A percentile compares a stretch with the other conserved stretches of the same genome.
Conservation (phyloP, 2,797 vertebrate species). For the Rhinogobio ventralis region DNA sequence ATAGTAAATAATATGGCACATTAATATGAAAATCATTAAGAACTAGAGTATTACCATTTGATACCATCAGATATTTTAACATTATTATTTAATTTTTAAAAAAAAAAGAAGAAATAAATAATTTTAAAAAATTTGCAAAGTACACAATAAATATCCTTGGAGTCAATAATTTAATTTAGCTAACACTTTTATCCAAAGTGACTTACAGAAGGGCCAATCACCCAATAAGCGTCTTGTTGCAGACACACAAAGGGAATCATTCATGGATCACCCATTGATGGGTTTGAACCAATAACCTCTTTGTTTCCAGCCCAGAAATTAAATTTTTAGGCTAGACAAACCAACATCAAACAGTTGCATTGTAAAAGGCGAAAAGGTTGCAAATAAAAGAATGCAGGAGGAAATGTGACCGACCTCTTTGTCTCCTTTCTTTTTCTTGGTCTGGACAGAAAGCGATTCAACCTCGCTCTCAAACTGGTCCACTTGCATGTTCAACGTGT, state of each 20-base stretch:
- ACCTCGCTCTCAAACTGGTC: slow-evolving; percentile 95
- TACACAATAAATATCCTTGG: not conserved
- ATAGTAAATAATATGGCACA: not conserved
- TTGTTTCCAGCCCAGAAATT: not conserved
- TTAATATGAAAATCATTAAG: not conserved
- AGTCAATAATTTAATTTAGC: not conserved
- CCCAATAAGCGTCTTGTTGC: not conserved
- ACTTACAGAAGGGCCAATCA: not conserved
- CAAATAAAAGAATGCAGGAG: not conserved
- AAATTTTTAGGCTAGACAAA: not conserved
- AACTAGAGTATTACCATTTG: not conserved
- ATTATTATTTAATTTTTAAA: not conserved
- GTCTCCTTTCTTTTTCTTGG: slow-evolving; percentile 92
- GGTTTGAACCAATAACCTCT: not conserved
- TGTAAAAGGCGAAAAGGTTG: not conserved
- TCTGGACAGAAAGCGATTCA: slow-evolving; percentile 90
- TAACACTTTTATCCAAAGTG: not conserved
- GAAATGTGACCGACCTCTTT: slow-evolving; percentile 84
- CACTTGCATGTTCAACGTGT: slow-evolving; percentile 94
- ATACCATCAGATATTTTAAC: not conserved
- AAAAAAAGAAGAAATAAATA: no score
- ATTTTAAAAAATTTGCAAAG: not conserved
- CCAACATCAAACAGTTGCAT: not conserved
- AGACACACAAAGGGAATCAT: not conserved
- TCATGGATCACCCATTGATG: not conserved